Conservation (phyloP, 1,140 invertebrate genomes). For the Drosophila pachea region DNA sequence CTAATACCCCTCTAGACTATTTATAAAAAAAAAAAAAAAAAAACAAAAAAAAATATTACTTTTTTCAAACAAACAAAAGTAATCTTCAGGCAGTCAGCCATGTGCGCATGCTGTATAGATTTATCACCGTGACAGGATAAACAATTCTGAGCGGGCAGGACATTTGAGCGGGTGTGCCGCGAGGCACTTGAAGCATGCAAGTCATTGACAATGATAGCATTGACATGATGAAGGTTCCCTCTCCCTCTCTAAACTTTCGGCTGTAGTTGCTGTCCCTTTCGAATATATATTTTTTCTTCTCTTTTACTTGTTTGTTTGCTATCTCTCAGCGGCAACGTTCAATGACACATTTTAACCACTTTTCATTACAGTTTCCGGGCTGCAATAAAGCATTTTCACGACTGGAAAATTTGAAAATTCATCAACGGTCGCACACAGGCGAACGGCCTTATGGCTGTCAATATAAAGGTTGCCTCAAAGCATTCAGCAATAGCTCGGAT, state of each 20-base stretch:
- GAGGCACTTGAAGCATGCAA: slow-evolving; percentile 4
- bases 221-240: neutral
- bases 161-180: neutral
- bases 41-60: slow-evolving; percentile 10
- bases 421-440: slow-evolving; percentile 95
- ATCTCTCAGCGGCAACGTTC: slow-evolving; percentile 3
- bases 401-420: slow-evolving; percentile 97
- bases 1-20: neutral
- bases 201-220: slow-evolving; percentile 8
- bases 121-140: neutral
- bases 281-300: slow-evolving; percentile 2
- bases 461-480: slow-evolving; percentile 91
- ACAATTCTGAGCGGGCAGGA: slow-evolving; percentile 6
- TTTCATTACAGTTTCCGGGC: slow-evolving; percentile 88
- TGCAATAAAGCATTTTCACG: slow-evolving; percentile 96
- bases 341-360: slow-evolving; percentile 47
- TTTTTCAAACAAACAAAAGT: slow-evolving; percentile 8
- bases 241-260: neutral
- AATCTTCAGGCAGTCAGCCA: neutral
- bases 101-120: neutral
- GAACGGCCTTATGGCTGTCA: slow-evolving; percentile 93
- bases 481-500: slow-evolving; percentile 98
- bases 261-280: neutral
- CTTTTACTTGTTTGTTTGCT: too few relatives aligned
- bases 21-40: neutral